phyloP scores from a whole-genome alignment of 2,113 vertebrate genomes.

The Chloebia gouldiae region DNA sequence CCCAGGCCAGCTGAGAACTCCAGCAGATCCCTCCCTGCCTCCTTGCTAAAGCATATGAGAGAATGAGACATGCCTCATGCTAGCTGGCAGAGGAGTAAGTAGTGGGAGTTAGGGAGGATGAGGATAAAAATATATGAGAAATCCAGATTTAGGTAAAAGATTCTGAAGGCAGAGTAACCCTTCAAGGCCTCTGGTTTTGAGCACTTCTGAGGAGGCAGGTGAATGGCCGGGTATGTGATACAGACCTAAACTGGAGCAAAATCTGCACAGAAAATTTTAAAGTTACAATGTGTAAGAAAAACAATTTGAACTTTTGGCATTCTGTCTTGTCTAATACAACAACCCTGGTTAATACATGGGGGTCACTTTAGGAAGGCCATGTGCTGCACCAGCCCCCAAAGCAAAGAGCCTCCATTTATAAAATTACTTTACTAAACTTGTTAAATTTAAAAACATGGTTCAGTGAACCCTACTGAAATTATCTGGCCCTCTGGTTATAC shows the following conservation, averaged over 20 bases:
- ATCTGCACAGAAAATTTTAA: neutral
- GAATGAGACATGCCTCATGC: neutral
- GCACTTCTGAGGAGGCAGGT: neutral
- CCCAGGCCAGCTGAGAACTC: neutral
- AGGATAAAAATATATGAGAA: neutral
- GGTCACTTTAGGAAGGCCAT: neutral
- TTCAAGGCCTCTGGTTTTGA: neutral
- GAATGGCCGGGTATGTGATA: neutral
- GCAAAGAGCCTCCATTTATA: fast-evolving
- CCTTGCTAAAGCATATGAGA: neutral
- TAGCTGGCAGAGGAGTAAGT: neutral
- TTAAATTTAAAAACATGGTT: neutral
- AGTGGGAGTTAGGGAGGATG: neutral
- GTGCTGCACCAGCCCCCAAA: neutral
- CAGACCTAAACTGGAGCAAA: neutral
- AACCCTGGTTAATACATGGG: neutral
- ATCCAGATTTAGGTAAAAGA: neutral
- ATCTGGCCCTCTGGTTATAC: neutral
- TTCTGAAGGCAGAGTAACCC: neutral
- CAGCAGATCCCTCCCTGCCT: neutral
- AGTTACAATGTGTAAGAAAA: neutral
- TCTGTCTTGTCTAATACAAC: neutral
- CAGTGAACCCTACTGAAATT: neutral
- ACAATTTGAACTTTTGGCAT: neutral
- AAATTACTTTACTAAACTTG: neutral